Evolutionary conservation across 2,797 vertebrate genomes (phyloP), one percentile per base, ranked within the genome.

Genomic region (Salarias fasciatus): DNA sequence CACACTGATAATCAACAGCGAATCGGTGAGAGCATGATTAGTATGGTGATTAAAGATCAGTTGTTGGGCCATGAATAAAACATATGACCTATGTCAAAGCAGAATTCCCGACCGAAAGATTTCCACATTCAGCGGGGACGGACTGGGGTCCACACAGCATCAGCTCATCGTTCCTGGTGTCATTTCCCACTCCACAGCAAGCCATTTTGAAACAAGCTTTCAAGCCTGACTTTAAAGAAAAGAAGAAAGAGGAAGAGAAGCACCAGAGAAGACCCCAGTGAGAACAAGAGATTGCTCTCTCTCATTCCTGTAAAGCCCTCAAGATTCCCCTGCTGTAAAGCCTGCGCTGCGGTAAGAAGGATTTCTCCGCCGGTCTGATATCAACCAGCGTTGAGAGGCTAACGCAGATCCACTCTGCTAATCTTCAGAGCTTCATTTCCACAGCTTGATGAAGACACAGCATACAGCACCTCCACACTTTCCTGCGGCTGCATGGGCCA

Each of bases 201-300:
- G 69, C 48, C 31, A 56, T 57, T 58, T 61, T 62, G 58, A 78
- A 79, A 74, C 74, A 65, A 64, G 67, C 70, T 77, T 80, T 89
- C 60, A 85, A 84, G 79, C 83, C 29, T 44, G 43, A 80, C 74
- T 80, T 81, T 35, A 86, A 85, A 80, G 72, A 61, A 86, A 85
- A 80, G 72, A 61, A 30, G 33, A 65, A 38, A 67, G 44, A 54
- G 45, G 59, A 70, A 64, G 66, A 82, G n/a, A 51, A 73, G 65
- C 44, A 12, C 56, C 10, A 5, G 41, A 66, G 56, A 76, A 71
- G 56, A 63, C 75, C 64, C 47, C 24, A 44, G 44, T 8, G 50
- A 60, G 63, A 81, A 72, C 71, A 60, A 75, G 79, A 77, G 46
- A 51, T 14, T 3, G 12, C 41, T 59, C 61, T 18, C 18, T 67